These are phyloP conservation scores for Metridium senile DNA, from an alignment of 92 coral and sea anemone species.

Conservation along the genomic window DNA sequence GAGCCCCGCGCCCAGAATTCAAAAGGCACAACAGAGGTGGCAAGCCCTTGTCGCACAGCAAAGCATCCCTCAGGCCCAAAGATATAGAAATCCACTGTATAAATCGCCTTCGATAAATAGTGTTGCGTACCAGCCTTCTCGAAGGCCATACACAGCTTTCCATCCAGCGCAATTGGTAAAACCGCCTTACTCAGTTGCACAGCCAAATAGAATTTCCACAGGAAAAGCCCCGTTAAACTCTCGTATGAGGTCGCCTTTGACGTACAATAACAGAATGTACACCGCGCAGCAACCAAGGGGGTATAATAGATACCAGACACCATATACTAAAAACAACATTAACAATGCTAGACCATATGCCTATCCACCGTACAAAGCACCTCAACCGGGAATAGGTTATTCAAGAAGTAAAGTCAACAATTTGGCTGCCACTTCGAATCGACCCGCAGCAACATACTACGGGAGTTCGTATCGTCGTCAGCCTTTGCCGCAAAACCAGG, in stretches of 20 bases:
- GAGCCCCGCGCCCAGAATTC: neutral
- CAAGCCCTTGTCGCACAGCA: slow-evolving; percentile 11
- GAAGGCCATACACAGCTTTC: neutral
- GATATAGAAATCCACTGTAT: slow-evolving; percentile 6
- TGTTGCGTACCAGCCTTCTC: neutral
- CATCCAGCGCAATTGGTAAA: neutral
- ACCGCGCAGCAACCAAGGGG: slow-evolving; percentile 3
- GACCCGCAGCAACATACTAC: neutral
- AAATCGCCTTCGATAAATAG: neutral
- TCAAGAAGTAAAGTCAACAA: neutral
- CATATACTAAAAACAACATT: neutral
- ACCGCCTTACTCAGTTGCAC: slow-evolving; percentile 12
- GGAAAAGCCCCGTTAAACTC: slow-evolving; percentile 17
- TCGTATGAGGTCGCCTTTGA: slow-evolving; percentile 23
- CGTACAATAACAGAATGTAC: slow-evolving; percentile 24
- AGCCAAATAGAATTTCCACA: slow-evolving; percentile 5
- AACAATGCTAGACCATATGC: neutral
- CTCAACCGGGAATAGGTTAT: slow-evolving; percentile 8
- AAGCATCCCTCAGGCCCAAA: neutral
- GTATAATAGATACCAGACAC: slow-evolving; percentile 2
- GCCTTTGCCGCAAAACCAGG: slow-evolving; percentile 5
- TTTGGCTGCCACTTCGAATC: neutral
- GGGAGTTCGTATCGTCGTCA: slow-evolving; percentile 1
- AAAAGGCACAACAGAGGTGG: neutral
- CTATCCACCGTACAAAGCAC: neutral